Conservation (phyloP, 2,888 invertebrate genomes). For the Esperia sulphurella region DNA sequence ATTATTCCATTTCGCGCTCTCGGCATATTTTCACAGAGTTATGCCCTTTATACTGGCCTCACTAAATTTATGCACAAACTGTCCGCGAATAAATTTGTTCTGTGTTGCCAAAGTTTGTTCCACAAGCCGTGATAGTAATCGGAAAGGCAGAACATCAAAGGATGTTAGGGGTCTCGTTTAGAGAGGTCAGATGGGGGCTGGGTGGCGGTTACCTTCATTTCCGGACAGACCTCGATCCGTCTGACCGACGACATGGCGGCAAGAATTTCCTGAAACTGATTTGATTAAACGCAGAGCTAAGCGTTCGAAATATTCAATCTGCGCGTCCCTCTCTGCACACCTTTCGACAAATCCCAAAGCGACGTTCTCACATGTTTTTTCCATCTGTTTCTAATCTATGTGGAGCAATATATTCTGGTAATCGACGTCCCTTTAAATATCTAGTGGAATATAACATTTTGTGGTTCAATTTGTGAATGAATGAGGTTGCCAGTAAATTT, state of each 20-base stretch:
- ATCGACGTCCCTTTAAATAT: too few relatives aligned
- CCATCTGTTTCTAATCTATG: too few relatives aligned
- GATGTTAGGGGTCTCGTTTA: slow-evolving; percentile 26
- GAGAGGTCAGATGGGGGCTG: slow-evolving; percentile 20
- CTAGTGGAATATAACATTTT: too few relatives aligned
- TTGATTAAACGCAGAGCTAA: slow-evolving; percentile 5
- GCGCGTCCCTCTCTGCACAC: neutral
- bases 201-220: slow-evolving; percentile 33
- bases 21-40: slow-evolving; percentile 1
- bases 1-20: slow-evolving; percentile 7
- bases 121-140: slow-evolving; percentile 22
- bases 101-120: slow-evolving; percentile 19
- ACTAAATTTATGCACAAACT: slow-evolving; percentile 29
- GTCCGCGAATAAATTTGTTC: slow-evolving; percentile 24
- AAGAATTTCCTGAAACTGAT: slow-evolving; percentile 9
- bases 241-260: slow-evolving; percentile 2
- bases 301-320: neutral
- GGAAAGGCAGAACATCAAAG: slow-evolving; percentile 38
- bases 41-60: neutral
- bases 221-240: slow-evolving; percentile 17
- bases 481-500: too few relatives aligned
- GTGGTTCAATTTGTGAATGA: too few relatives aligned
- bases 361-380: too few relatives aligned
- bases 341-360: too few relatives aligned
- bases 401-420: too few relatives aligned